Evolutionary conservation across 2,888 invertebrate species (phyloP), one percentile per base, ranked within the genome.

Genomic region (Troides helena): DNA sequence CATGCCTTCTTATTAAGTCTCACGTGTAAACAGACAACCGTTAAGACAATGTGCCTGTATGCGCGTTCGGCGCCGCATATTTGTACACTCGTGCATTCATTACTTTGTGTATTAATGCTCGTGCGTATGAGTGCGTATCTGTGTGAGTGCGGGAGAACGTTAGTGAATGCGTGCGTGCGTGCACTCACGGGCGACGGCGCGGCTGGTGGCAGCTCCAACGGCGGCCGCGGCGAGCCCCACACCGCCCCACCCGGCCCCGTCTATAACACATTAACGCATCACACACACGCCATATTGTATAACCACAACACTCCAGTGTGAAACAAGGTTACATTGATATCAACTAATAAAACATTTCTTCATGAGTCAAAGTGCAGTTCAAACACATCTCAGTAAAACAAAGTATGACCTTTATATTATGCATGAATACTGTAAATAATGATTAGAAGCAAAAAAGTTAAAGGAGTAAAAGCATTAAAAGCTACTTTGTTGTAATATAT

Each of bases 221-320:
- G 83, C 69, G 85, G 85, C 69, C 85, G 85, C 72, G 84, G 83
- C 63, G 81, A 83, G 65, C 81, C 86, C 87, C 87, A 86, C 73
- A 81, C 80, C 71, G 85, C 81, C 72, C 82, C 84, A 71, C 85
- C 86, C 69, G 84, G 81, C 71, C 62, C 59, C 39, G 74, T 75
- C 80, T 80, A 75, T 74, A 76, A 77, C 71, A 74, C 74, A 71
- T 74, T 71, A 72, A 62, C 70, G 63, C 62, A 73, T 39, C 78
- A 56, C 23, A 18, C 7, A 8, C 67, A 25, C 67, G 12, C 66
- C 59, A 18, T 17, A 1, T 1, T 18, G n/a, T 43, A 5, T 21
- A 18, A 58, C 65, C 43, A 65, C 53, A 17, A 43, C 39, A 62
- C 61, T 36, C 21, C 53, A 59, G 59, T 59, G 59, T 2, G 17